A percentile compares a stretch with the other conserved stretches of the same genome.
Conservation (phyloP, 2,797 vertebrate genomes). For the Lacerta agilis region DNA sequence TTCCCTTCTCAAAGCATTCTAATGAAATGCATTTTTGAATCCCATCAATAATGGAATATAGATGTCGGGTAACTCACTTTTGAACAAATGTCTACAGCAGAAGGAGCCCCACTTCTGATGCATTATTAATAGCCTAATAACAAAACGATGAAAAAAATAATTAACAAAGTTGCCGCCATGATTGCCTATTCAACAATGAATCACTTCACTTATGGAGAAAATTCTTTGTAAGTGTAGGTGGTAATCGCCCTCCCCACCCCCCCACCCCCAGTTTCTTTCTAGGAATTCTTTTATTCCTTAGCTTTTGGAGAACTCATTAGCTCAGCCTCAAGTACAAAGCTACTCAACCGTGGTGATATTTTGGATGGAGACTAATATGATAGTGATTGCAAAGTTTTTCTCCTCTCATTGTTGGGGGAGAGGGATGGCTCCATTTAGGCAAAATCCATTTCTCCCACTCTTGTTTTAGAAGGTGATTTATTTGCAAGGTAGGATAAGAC, state of each 20-base stretch:
- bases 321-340: conserved; percentile 59
- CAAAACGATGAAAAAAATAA: conserved; percentile 74
- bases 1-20: conserved; percentile 35
- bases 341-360: conserved; percentile 60
- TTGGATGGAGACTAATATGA: conserved; percentile 72
- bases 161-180: conserved; percentile 65
- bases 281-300: background rate
- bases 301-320: conserved; percentile 72
- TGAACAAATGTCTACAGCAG: conserved; percentile 68
- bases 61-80: conserved; percentile 47
- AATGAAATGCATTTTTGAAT: conserved; percentile 63
- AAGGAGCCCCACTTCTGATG: conserved; percentile 60
- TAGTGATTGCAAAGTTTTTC: conserved; percentile 66
- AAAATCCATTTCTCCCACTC: conserved; percentile 59
- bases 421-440: conserved; percentile 64
- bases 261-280: background rate
- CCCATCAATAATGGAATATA: conserved; percentile 70
- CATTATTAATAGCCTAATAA: conserved; percentile 76
- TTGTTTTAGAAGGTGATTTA: conserved; percentile 66
- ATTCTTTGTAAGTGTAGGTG: conserved; percentile 48
- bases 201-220: conserved; percentile 55
- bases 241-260: conserved; percentile 36
- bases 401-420: conserved; percentile 54
- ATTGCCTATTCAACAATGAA: conserved; percentile 55
- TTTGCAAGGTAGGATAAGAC: conserved; percentile 56